Base-by-base conservation (phyloP, 2,113 vertebrate species). In the Microcebus lehilahytsara region DNA sequence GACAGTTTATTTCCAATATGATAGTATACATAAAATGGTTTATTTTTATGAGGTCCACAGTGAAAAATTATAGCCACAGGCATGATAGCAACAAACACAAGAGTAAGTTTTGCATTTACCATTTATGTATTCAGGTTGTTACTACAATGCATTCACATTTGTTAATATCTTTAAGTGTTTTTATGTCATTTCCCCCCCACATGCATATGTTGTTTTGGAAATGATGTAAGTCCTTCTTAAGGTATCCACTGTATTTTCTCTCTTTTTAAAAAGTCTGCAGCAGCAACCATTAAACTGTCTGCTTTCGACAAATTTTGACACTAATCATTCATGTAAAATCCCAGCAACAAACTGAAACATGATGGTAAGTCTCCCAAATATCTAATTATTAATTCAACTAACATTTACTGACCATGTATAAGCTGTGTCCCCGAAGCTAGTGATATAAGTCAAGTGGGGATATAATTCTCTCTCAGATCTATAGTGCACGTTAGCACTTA, bases 271-370 rank as follows among this genome's bases (percentile, higher is more conserved):
- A 92, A 37, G 6, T 7, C 89, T 67, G 16, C 16, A 81, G 23
- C 6, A 37, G 4, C 23, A 81, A 30, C 23, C 27, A 46, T 62
- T 79, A 91, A 53, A 66, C 13, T 79, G 22, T 60, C 56, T 42
- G 40, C 53, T 62, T 97, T 74, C 80, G 56, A 75, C 51, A 64
- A 56, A 81, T 78, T 77, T 69, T 85, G 42, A 58, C 77, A 96
- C 87, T 32, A 83, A 69, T 77, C 58, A 46, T 58, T 75, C 51
- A 93, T 1, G 9, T 30, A 67, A 95, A 32, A 69, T 49, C 19
- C 22, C 40, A 90, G 77, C 0, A 92, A 81, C 10, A 69, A 56
- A 14, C 23, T 37, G 53, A 90, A 94, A 88, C 6, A 27, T 22
- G 34, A 87, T 1, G 6, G 42, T 49, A 89, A 67, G 51, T 12